phyloP scores from a whole-genome alignment of 2,113 vertebrate genomes.

The Illadopsis cleaveri region DNA sequence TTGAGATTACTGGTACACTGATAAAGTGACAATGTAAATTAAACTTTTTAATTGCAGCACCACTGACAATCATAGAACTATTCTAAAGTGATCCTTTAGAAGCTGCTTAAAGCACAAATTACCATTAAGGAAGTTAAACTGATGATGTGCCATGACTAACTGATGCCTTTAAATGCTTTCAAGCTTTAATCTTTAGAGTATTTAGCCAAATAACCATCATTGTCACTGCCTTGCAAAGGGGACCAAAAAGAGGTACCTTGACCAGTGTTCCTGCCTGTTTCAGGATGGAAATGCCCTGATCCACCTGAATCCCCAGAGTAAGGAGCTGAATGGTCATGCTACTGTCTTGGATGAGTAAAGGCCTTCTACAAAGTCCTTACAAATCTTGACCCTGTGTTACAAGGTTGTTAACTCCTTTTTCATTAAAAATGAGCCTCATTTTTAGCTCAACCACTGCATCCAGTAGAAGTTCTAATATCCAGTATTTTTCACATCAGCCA shows the following conservation, averaged over 20 bases:
- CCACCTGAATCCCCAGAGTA: not conserved
- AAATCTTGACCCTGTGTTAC: fast-evolving
- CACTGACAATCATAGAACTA: not conserved
- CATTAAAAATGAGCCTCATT: not conserved
- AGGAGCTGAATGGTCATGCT: not conserved
- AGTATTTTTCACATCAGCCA: not conserved
- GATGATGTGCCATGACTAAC: not conserved
- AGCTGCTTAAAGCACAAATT: not conserved
- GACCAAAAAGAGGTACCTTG: not conserved
- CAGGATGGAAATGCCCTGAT: not conserved
- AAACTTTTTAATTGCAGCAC: not conserved
- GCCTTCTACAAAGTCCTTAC: not conserved
- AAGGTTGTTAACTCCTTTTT: not conserved
- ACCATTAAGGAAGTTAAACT: not conserved
- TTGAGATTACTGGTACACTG: not conserved
- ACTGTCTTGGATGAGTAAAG: not conserved
- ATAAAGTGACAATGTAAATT: not conserved
- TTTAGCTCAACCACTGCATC: not conserved
- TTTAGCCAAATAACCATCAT: not conserved
- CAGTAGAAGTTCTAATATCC: not conserved
- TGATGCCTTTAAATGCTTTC: not conserved
- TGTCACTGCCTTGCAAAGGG: not conserved
- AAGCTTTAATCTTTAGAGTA: not conserved
- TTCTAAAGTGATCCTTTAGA: not conserved
- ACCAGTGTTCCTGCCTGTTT: not conserved